These are phyloP conservation scores for Dysidea cf. avara DNA, from an alignment of 37 sponge, comb jelly and placozoan species.

Conservation along the genomic window DNA sequence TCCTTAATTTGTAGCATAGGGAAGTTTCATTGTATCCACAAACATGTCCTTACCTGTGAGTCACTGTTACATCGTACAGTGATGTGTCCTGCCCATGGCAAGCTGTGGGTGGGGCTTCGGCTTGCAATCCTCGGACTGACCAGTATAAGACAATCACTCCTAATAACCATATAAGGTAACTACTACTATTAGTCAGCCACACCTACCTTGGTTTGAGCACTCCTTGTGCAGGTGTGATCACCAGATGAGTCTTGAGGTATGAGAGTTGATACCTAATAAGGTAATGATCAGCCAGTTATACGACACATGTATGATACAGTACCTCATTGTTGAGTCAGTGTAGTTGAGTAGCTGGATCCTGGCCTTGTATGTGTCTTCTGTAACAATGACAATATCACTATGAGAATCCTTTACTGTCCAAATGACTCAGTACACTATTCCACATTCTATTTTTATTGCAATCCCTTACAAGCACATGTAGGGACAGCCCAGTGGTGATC, in stretches of 20 bases:
- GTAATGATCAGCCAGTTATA: neutral
- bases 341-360: conserved; percentile 1
- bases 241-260: neutral
- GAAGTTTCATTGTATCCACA: neutral
- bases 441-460: no score
- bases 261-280: neutral
- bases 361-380: neutral
- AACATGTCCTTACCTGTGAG: neutral
- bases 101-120: neutral
- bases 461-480: no score
- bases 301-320: neutral
- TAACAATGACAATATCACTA: no score
- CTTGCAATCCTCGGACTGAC: neutral
- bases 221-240: conserved; percentile 3
- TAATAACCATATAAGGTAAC: neutral
- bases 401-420: no score
- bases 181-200: neutral
- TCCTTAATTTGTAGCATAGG: no score
- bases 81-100: conserved; percentile 8
- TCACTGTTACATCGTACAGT: conserved; percentile 12
- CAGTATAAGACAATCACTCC: conserved; percentile 1
- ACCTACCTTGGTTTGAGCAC: neutral
- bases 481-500: no score
- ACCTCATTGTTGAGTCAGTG: conserved; percentile 7
- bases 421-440: no score